Percentiles rank a stretch among this genome's conserved stretches.
Evolutionary conservation across 30 jellyfish, hydroid and myxozoan genomes (phyloP).

Genomic region (Chironex yamaguchii): DNA sequence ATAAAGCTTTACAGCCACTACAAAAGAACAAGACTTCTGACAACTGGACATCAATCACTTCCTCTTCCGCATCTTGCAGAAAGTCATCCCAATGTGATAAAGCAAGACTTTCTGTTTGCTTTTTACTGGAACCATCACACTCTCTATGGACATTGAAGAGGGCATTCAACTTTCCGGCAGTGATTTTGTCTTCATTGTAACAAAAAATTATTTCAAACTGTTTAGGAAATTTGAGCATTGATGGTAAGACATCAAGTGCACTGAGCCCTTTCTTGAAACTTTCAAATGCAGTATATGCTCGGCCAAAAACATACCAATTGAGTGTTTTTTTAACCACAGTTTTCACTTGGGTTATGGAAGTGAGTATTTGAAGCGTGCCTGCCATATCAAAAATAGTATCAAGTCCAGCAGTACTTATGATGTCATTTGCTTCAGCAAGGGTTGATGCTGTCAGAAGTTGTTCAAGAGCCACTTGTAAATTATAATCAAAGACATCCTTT

Average conservation of each 20-base stretch:
- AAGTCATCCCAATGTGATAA: conserved; percentile 45
- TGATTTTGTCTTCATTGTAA: conserved; percentile 24
- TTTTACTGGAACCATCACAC: conserved; percentile 49
- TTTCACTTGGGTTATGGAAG: conserved; percentile 49
- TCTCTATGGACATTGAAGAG: conserved; percentile 52
- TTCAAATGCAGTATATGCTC: conserved; percentile 58
- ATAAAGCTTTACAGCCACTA: conserved; percentile 36
- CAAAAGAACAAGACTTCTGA: conserved; percentile 56
- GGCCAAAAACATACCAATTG: conserved; percentile 59
- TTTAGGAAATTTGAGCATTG: conserved; percentile 24
- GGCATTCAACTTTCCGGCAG: conserved; percentile 46
- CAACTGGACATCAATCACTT: conserved; percentile 32
- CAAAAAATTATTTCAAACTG: conserved; percentile 9
- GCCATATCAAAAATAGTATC: conserved; percentile 61
- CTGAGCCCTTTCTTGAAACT: conserved; percentile 58
- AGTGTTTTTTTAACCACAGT: conserved; percentile 48
- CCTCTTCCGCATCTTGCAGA: conserved; percentile 54
- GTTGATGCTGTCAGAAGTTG: conserved; percentile 66
- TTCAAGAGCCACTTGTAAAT: conserved; percentile 49
- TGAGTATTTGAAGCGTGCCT: conserved; percentile 59
- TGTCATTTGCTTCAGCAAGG: conserved; percentile 63
- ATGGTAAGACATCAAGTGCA: conserved; percentile 26
- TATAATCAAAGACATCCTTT: conserved; percentile 52
- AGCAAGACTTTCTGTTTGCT: conserved; percentile 47
- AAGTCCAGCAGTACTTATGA: conserved; percentile 61